Evolutionary conservation across 2,888 invertebrate genomes (phyloP).

Genomic region (Agrochola circellaris): DNA sequence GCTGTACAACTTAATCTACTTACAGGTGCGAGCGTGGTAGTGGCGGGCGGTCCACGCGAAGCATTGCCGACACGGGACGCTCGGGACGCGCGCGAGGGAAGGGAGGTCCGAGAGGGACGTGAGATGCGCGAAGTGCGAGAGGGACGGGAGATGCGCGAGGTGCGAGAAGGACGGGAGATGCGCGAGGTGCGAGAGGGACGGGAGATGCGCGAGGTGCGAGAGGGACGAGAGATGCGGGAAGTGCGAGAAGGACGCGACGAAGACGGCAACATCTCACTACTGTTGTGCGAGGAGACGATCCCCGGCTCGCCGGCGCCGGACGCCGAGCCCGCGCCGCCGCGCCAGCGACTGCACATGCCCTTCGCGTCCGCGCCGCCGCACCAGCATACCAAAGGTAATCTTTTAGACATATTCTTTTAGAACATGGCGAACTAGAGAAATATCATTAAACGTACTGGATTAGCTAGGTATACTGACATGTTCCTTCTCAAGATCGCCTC

Average conservation of each 20-base stretch:
- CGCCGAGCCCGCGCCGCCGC: constrained; percentile 87
- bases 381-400: constrained; percentile 74
- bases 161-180: constrained; percentile 72
- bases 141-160: constrained; percentile 10
- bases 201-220: constrained; percentile 67
- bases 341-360: constrained; percentile 92
- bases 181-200: constrained; percentile 71
- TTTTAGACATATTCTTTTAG: neutral
- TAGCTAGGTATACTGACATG: neutral
- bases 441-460: neutral
- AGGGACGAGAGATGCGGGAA: constrained; percentile 67
- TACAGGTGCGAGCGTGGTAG: constrained; percentile 49
- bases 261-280: constrained; percentile 93
- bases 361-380: constrained; percentile 92
- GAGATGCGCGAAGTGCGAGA: constrained; percentile 5
- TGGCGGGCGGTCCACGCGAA: constrained; percentile 46
- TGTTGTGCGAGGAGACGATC: constrained; percentile 97
- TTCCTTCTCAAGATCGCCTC: neutral
- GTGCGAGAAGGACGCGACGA: constrained; percentile 77
- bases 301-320: constrained; percentile 96
- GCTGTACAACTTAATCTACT: neutral
- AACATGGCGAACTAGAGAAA: neutral
- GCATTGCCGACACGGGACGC: constrained; percentile 26
- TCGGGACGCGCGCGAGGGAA: constrained; percentile 50
- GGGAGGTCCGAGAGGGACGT: constrained; percentile 74